phyloP scores from a whole-genome alignment of 2,797 vertebrate species.

The Zalophus californianus region DNA sequence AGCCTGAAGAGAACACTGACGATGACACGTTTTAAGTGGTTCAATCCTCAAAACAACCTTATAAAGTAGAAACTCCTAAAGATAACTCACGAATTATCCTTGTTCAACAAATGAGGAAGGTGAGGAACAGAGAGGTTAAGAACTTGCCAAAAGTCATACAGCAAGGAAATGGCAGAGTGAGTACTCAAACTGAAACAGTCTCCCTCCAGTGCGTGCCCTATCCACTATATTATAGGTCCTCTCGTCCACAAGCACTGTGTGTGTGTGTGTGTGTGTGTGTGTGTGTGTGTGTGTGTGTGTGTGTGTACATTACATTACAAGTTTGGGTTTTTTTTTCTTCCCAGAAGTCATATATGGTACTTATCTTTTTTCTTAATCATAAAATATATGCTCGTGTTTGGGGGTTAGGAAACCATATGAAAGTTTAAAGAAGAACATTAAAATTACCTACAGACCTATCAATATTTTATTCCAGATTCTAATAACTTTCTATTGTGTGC shows the following conservation, averaged over 20 bases:
- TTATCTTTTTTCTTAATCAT: background rate
- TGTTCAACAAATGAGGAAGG: background rate
- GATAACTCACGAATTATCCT: background rate
- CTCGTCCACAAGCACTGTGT: fast-evolving
- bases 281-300: no score
- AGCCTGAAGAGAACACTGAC: background rate
- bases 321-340: background rate
- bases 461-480: background rate
- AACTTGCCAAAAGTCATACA: background rate
- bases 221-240: background rate
- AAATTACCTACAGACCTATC: background rate
- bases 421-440: background rate
- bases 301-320: fast-evolving
- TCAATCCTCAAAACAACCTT: background rate
- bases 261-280: background rate
- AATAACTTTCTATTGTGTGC: background rate
- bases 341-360: background rate
- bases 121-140: background rate
- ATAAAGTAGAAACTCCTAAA: background rate
- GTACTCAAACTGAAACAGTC: background rate
- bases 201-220: no score
- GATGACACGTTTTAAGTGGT: background rate
- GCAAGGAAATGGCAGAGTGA: background rate
- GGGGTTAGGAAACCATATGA: background rate
- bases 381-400: background rate